Conservation (phyloP, 2,113 vertebrate genomes). For the Phaethornis superciliosus region DNA sequence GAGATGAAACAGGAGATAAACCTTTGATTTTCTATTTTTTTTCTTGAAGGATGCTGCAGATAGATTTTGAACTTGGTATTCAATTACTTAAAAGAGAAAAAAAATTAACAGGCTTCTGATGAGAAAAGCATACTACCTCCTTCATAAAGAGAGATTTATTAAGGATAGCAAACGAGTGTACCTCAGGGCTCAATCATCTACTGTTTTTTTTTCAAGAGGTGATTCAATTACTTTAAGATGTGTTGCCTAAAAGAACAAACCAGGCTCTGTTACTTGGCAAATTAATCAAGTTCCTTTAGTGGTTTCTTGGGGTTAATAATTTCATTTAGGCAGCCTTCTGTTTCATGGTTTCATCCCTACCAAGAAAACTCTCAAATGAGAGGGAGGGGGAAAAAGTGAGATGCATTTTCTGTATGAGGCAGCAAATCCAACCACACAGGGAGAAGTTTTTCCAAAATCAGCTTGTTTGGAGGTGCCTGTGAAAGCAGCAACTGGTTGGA, state of each 20-base stretch:
- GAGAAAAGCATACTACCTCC: constrained; percentile 53
- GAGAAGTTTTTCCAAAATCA: not conserved
- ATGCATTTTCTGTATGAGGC: not conserved
- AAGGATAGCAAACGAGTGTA: constrained; percentile 5
- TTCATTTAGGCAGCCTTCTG: constrained; percentile 54
- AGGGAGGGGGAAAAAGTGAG: not conserved
- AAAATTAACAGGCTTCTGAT: constrained; percentile 62
- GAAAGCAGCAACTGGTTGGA: constrained; percentile 59
- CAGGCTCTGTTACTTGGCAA: constrained; percentile 51
- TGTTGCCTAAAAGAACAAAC: constrained; percentile 68
- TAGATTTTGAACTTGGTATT: constrained; percentile 57
- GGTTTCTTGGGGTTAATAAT: constrained; percentile 67
- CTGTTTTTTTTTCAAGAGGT: constrained; percentile 55
- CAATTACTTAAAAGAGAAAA: constrained; percentile 58
- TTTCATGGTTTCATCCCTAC: constrained; percentile 15
- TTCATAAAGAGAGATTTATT: constrained; percentile 65
- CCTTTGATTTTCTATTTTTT: constrained; percentile 45
- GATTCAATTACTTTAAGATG: constrained; percentile 70
- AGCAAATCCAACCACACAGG: fast-evolving
- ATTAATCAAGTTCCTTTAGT: constrained; percentile 67
- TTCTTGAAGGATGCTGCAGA: constrained; percentile 30
- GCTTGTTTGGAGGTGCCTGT: not conserved
- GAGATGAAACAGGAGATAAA: constrained; percentile 60
- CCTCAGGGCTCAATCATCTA: constrained; percentile 65
- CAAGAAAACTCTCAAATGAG: not conserved